These are phyloP conservation scores for Leptinotarsa haldemani DNA, from an alignment of 2,888 invertebrate species.

Conservation along the genomic window DNA sequence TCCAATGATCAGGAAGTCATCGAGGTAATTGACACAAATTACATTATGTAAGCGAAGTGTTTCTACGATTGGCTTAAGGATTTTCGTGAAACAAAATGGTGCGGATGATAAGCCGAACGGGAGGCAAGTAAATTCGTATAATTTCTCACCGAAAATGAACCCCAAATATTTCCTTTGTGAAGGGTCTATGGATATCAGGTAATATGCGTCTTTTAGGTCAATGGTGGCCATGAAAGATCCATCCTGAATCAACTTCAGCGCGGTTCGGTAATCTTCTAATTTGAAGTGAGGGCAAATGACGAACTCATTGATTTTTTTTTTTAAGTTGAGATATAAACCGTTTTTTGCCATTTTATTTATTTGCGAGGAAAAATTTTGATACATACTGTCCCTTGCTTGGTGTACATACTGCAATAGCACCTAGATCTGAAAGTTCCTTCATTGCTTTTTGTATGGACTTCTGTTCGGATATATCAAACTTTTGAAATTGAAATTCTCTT, in stretches of 20 bases:
- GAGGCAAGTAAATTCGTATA: conserved; percentile 31
- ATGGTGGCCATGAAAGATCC: conserved; percentile 17
- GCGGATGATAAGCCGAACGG: conserved; percentile 51
- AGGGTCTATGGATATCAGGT: neutral
- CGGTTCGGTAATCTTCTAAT: conserved; percentile 31
- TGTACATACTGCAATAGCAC: neutral
- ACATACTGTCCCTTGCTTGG: neutral
- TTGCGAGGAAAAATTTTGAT: neutral
- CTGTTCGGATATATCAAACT: neutral
- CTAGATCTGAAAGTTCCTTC: neutral
- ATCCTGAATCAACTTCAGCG: conserved; percentile 11
- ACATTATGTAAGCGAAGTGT: conserved; percentile 32
- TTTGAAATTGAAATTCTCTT: neutral
- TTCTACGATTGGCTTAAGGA: conserved; percentile 46
- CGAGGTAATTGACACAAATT: conserved; percentile 37
- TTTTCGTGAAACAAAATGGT: conserved; percentile 53
- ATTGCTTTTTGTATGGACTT: neutral
- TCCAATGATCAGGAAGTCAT: conserved; percentile 31
- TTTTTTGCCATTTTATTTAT: neutral
- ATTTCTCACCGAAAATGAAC: conserved; percentile 11
- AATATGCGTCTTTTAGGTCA: conserved; percentile 23
- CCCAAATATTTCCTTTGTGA: neutral
- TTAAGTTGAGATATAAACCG: too few species aligned
- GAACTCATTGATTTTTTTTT: too few species aligned
- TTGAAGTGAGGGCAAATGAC: conserved; percentile 23